A percentile compares a stretch with the other conserved stretches of the same genome.
Evolutionary conservation across 2,888 invertebrate genomes (phyloP).

Genomic region (Mylabris sibirica): DNA sequence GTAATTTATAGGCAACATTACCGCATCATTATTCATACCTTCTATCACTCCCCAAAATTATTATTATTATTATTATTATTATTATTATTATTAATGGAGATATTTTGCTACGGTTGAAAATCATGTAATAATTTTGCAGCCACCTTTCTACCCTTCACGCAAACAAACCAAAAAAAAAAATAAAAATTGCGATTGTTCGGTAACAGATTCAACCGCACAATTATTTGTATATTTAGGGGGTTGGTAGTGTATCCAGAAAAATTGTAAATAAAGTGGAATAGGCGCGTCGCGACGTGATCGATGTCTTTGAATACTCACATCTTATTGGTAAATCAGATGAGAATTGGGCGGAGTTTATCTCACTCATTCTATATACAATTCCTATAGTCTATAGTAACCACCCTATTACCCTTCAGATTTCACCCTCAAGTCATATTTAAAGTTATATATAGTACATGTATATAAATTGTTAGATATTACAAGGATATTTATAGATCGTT

Average conservation of each 20-base stretch:
- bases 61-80: no score
- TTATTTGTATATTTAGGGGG: background rate
- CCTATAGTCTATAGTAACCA: conserved; percentile 1
- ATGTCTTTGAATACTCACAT: conserved; percentile 43
- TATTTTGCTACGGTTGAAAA: no score
- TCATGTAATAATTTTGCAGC: no score
- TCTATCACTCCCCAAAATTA: background rate
- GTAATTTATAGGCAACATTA: conserved; percentile 56
- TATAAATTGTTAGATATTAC: background rate
- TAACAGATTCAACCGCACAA: background rate
- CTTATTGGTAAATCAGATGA: conserved; percentile 43
- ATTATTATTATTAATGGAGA: no score
- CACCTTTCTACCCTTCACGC: background rate
- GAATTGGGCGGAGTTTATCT: conserved; percentile 40
- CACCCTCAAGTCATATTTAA: conserved; percentile 9
- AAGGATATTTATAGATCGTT: background rate
- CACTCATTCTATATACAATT: background rate
- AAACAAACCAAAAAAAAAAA: background rate
- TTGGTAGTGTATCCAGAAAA: background rate
- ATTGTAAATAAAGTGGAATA: background rate
- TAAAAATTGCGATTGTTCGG: background rate
- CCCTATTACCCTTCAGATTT: conserved; percentile 10
- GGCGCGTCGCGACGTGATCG: conserved; percentile 51
- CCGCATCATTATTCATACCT: conserved; percentile 26
- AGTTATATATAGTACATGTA: background rate